These are phyloP conservation scores for Micropoecilia bifurca DNA, from an alignment of 2,797 vertebrate species.

Conservation along the genomic window DNA sequence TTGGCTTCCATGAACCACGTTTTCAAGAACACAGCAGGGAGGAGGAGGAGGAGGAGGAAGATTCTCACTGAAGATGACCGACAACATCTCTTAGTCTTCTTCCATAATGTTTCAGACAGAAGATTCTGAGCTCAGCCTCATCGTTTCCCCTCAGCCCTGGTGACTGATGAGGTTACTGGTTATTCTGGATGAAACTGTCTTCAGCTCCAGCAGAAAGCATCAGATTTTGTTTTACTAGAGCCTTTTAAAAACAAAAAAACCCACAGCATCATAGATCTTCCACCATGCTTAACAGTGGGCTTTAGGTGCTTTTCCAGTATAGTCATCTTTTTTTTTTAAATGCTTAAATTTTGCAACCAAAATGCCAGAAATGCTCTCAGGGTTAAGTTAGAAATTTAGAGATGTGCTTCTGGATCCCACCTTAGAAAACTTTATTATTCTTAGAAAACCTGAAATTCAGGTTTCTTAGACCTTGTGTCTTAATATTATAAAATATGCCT, in stretches of 20 bases:
- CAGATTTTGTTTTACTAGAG: not conserved
- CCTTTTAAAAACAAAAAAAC: not conserved
- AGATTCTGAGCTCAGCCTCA: not conserved
- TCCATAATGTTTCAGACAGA: not conserved
- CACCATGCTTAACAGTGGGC: not conserved
- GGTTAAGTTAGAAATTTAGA: not conserved
- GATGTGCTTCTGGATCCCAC: not conserved
- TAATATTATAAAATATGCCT: not conserved
- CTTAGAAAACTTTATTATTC: not conserved
- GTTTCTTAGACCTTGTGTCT: not conserved
- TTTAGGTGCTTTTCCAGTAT: not conserved
- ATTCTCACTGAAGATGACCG: constrained; percentile 42
- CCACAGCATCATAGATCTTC: not conserved
- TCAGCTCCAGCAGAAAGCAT: not conserved
- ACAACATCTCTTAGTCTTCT: not conserved
- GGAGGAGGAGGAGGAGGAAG: constrained; percentile 14
- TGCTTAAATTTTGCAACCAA: too few species aligned
- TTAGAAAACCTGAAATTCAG: not conserved
- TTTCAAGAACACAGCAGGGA: constrained; percentile 27
- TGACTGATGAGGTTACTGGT: not conserved
- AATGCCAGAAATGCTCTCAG: not conserved
- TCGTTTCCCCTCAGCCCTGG: not conserved
- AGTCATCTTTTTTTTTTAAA: not conserved
- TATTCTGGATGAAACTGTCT: not conserved
- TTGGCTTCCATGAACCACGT: constrained; percentile 23